These are phyloP conservation scores for Proisotoma minuta DNA, from an alignment of 2,888 invertebrate genomes.

Conservation along the genomic window DNA sequence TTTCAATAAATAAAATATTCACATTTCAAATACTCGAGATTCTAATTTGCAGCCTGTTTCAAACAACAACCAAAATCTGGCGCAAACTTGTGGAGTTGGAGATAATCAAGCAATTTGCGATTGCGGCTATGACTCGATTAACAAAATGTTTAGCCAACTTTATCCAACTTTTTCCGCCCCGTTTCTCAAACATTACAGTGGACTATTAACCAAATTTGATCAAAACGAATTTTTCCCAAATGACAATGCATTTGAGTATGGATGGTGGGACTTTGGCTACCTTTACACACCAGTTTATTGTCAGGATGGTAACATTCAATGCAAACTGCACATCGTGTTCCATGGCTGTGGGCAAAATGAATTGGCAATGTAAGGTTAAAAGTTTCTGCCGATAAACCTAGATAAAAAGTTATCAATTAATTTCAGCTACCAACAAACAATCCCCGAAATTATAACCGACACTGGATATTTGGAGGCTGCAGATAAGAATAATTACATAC, in stretches of 20 bases:
- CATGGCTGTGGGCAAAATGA: not conserved
- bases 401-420: not conserved
- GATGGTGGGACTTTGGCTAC: not conserved
- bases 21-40: too few species aligned
- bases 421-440: not conserved
- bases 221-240: not conserved
- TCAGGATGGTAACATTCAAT: not conserved
- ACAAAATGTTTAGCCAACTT: not conserved
- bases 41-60: too few species aligned
- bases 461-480: not conserved
- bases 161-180: not conserved
- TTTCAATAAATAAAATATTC: too few species aligned
- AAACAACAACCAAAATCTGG: too few species aligned
- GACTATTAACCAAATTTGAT: not conserved
- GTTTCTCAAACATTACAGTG: not conserved
- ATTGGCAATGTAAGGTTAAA: not conserved
- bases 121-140: not conserved
- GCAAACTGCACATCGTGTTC: not conserved
- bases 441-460: too few species aligned
- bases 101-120: not conserved
- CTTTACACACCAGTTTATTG: not conserved
- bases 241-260: not conserved
- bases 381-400: not conserved
- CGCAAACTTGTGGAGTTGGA: too few species aligned
- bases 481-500: not conserved